phyloP scores from a whole-genome alignment of 2,888 invertebrate genomes.

The Nomada flava region DNA sequence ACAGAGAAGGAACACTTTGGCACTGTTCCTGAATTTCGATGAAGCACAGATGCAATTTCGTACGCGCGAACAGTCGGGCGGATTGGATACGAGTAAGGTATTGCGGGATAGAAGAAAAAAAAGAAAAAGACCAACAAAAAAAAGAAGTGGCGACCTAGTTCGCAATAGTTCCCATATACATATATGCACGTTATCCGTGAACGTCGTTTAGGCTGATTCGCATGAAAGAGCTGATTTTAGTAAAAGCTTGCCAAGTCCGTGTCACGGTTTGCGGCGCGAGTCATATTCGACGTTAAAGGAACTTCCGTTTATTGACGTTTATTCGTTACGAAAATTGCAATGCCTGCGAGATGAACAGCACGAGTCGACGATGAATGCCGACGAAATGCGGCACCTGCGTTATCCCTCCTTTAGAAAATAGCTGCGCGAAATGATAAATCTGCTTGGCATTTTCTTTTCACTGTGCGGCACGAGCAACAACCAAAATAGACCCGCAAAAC shows the following conservation, averaged over 20 bases:
- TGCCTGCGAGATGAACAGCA: background rate
- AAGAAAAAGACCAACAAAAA: slow-evolving; percentile 30
- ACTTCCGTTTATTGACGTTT: slow-evolving; percentile 15
- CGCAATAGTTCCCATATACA: slow-evolving; percentile 59
- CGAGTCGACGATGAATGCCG: too few relatives aligned
- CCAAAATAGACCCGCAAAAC: background rate
- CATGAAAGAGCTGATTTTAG: slow-evolving; percentile 57
- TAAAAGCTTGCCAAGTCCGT: slow-evolving; percentile 50
- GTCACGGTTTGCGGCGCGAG: slow-evolving; percentile 13
- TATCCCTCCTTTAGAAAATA: background rate
- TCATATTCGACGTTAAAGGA: slow-evolving; percentile 8
- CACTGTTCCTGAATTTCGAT: slow-evolving; percentile 65
- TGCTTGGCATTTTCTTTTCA: background rate
- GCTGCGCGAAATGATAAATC: background rate
- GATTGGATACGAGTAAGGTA: slow-evolving; percentile 57
- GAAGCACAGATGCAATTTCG: slow-evolving; percentile 69
- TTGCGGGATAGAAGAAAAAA: slow-evolving; percentile 46
- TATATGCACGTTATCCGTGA: slow-evolving; percentile 31
- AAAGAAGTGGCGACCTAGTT: slow-evolving; percentile 67
- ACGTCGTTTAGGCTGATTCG: slow-evolving; percentile 52
- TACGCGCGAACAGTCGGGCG: slow-evolving; percentile 38
- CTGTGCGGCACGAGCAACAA: background rate
- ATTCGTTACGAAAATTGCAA: background rate
- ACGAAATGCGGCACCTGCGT: background rate
- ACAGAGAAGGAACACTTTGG: slow-evolving; percentile 49